Evolutionary conservation across 2,113 vertebrate genomes (phyloP), one percentile per base, ranked within the genome.

Genomic region (Stictonetta naevosa): DNA sequence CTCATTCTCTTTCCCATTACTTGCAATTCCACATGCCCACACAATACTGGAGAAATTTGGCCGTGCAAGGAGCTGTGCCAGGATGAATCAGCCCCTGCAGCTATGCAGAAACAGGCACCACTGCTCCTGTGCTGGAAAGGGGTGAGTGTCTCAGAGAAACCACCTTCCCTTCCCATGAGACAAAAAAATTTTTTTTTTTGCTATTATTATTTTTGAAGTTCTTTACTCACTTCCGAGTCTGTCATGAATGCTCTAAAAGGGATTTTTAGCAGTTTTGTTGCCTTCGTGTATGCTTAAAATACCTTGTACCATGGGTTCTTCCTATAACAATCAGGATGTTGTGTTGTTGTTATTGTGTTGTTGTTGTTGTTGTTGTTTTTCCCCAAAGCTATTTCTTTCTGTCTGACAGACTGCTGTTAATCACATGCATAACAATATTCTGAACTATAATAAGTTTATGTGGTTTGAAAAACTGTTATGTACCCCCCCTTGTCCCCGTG

Each of bases 371-470:
- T 36, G 19, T 23, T 50, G 22, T 58, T 74, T 80, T 62, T 66
- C 44, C 28, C 15, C 8, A 31, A 31, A 64, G 38, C 33, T 86
- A 33, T 81, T 91, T 83, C 56, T 78, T 88, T 79, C 62, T 92
- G 29, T 38, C 62, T 92, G 63, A 91, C 53, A 92, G 42, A 63
- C 36, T 28, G 10, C 60, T 86, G 48, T 82, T 92, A 91, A 92
- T 91, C 66, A 78, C 69, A 82, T 73, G 86, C 1, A 1, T 68
- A 89, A 82, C 56, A 86, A 46, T 79, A 91, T 64, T 76, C 74
- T 95, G 66, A 92, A 87, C 69, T 68, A 64, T 72, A 64, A 86
- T 74, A 91, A 86, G 76, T 85, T 89, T 68, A 75, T 44, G 26
- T 4, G 0, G 15, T 78, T 72, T 75, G 13, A 82, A 89, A 94